These are phyloP conservation scores for Sinocyclocheilus anophthalmus DNA, from an alignment of 2,113 vertebrate genomes.

Conservation along the genomic window DNA sequence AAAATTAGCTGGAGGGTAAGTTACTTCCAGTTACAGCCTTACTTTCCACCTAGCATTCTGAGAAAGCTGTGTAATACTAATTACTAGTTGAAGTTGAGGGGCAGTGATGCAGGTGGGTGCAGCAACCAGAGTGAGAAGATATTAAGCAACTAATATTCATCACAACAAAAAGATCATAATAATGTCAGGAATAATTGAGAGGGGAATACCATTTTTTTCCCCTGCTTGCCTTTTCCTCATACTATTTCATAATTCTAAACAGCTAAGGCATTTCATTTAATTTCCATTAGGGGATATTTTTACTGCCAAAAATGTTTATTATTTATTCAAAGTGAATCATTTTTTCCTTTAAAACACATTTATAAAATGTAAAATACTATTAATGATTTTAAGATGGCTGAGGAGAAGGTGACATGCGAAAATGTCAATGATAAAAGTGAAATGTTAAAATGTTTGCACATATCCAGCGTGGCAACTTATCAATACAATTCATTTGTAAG, in stretches of 20 bases:
- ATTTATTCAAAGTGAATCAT: constrained; percentile 41
- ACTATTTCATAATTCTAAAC: background rate
- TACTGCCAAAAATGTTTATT: constrained; percentile 29
- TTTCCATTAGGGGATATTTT: constrained; percentile 16
- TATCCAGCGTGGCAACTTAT: constrained; percentile 9
- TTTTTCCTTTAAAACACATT: constrained; percentile 25
- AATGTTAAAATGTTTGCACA: background rate
- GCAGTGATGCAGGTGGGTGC: background rate
- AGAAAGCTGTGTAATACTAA: background rate
- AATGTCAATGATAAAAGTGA: background rate
- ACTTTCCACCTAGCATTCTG: background rate
- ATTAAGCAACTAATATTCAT: background rate
- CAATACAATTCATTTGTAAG: background rate
- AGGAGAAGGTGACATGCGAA: background rate
- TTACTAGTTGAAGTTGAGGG: background rate
- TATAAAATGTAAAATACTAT: constrained; percentile 2
- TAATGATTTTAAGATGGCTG: constrained; percentile 30
- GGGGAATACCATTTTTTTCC: background rate
- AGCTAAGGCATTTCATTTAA: constrained; percentile 21
- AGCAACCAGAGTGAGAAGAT: background rate
- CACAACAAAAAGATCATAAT: background rate
- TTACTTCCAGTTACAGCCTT: background rate
- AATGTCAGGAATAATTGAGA: constrained; percentile 17
- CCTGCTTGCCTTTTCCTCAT: background rate
- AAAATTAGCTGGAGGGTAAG: background rate